Conservation (phyloP, 2,113 vertebrate genomes). For the Sapajus apella region DNA sequence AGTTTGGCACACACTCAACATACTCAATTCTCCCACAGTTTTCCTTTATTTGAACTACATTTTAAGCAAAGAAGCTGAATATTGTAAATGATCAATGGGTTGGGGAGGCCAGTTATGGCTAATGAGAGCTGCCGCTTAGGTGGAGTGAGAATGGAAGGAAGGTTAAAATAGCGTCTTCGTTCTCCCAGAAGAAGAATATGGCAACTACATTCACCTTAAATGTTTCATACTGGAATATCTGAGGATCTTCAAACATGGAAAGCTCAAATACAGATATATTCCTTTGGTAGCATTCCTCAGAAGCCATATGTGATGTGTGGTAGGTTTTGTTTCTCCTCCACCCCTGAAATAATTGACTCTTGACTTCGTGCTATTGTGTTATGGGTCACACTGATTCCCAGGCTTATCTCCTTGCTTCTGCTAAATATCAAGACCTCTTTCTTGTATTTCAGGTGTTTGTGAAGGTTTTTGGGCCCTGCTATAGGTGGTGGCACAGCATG, state of each 20-base stretch:
- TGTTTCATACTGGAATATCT: neutral
- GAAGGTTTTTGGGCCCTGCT: neutral
- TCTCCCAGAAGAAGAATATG: neutral
- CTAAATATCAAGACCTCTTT: neutral
- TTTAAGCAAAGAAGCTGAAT: neutral
- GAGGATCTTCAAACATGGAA: neutral
- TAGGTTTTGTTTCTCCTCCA: neutral
- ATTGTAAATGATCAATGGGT: neutral
- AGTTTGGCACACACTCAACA: neutral
- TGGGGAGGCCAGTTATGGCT: neutral
- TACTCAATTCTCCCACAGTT: neutral
- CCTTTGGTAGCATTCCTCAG: neutral
- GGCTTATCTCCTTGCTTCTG: neutral
- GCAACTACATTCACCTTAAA: neutral
- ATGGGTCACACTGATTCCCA: neutral
- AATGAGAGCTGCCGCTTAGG: neutral
- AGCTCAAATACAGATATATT: neutral
- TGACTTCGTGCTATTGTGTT: neutral
- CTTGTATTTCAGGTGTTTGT: neutral
- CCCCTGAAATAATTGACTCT: neutral
- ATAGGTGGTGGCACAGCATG: constrained; percentile 30
- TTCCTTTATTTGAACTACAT: constrained; percentile 18
- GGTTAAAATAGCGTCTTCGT: neutral
- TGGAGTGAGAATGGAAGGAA: neutral
- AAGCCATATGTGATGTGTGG: neutral